Percentiles rank a stretch among this genome's conserved stretches.
phyloP scores from a whole-genome alignment of 2,888 invertebrate genomes.

The Erannis defoliaria region DNA sequence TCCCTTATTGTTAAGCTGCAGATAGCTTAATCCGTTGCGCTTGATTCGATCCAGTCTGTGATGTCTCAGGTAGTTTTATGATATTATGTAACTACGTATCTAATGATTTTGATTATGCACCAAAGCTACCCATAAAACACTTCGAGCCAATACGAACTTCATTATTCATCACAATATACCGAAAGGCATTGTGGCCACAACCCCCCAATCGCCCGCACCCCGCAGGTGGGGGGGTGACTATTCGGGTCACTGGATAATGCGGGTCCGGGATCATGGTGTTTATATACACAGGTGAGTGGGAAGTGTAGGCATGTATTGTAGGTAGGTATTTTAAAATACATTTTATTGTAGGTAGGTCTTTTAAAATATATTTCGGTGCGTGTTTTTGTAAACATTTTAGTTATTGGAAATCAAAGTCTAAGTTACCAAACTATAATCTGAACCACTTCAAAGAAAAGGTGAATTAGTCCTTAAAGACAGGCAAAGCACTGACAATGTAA shows the following conservation, averaged over 20 bases:
- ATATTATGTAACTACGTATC: no score
- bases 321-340: neutral
- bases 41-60: no score
- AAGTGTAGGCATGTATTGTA: neutral
- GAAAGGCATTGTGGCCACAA: slow-evolving; percentile 19
- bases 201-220: neutral
- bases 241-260: slow-evolving; percentile 31
- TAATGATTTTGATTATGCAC: neutral
- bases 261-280: slow-evolving; percentile 21
- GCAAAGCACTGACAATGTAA: no score
- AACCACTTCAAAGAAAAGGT: no score
- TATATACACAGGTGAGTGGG: slow-evolving; percentile 24
- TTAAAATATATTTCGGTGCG: neutral
- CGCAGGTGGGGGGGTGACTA: slow-evolving; percentile 1
- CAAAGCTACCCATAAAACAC: slow-evolving; percentile 3
- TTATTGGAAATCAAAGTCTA: no score
- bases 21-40: no score
- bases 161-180: slow-evolving; percentile 28
- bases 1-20: no score
- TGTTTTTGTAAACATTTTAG: neutral
- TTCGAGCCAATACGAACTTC: slow-evolving; percentile 10
- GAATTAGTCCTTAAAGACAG: no score
- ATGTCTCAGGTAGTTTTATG: no score
- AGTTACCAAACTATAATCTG: no score
- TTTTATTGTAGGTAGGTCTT: neutral